Percentiles rank a stretch among this genome's conserved stretches.
These are phyloP conservation scores for Dendrophyllia cribrosa DNA, from an alignment of 64 coral and sea anemone genomes.

Conservation along the genomic window DNA sequence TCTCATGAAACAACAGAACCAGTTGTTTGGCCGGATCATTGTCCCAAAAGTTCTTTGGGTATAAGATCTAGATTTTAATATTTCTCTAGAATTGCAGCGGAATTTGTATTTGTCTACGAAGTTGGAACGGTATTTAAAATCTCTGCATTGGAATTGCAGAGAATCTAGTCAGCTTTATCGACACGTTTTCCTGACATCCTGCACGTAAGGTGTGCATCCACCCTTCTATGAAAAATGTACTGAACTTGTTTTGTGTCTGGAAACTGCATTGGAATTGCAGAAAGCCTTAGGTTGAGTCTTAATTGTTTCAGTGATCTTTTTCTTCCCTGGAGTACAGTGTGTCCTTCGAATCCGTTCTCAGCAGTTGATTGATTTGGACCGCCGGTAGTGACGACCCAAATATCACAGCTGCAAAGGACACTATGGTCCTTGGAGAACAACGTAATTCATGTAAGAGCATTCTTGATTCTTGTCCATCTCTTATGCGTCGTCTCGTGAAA, in stretches of 20 bases:
- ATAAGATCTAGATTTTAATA: not conserved
- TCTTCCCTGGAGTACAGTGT: no score
- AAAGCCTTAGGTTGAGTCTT: not conserved
- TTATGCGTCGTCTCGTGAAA: no score
- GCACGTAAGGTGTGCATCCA: no score
- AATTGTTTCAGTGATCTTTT: not conserved
- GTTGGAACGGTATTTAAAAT: not conserved
- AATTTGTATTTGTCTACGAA: not conserved
- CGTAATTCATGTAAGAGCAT: no score
- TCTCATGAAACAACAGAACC: no score
- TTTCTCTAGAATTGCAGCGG: not conserved
- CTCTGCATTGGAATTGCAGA: constrained; percentile 43
- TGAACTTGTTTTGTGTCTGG: no score
- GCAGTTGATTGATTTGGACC: not conserved
- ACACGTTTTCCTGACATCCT: no score
- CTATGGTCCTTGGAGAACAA: not conserved
- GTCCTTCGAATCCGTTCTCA: no score
- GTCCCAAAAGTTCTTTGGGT: not conserved
- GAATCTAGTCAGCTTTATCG: no score
- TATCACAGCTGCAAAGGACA: not conserved
- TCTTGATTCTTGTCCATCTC: no score
- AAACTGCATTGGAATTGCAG: constrained; percentile 32
- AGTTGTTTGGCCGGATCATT: no score
- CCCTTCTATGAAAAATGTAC: no score
- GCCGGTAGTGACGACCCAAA: not conserved